phyloP scores from a whole-genome alignment of 2,797 vertebrate species.

The Mus caroli region DNA sequence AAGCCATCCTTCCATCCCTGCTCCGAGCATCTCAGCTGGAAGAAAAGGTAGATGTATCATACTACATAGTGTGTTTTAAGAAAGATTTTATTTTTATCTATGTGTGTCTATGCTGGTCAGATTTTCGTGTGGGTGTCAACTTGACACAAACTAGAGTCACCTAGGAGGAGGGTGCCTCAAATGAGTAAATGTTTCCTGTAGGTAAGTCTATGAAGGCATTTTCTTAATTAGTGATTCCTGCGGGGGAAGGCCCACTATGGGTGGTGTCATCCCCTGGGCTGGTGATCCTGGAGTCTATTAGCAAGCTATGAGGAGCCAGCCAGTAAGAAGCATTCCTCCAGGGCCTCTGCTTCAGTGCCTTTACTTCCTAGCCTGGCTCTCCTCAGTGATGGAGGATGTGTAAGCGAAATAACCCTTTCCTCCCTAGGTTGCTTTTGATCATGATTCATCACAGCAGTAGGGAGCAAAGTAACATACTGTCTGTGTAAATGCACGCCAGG shows the following conservation, averaged over 20 bases:
- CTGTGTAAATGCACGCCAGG: not conserved
- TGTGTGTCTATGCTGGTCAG: not conserved
- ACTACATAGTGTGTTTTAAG: not conserved
- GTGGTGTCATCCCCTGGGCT: not conserved
- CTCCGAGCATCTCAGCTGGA: not conserved
- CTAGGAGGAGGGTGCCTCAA: not conserved
- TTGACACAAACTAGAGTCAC: not conserved
- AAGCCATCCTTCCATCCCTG: not conserved
- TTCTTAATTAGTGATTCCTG: too few relatives aligned
- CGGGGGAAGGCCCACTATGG: not conserved
- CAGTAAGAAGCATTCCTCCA: not conserved
- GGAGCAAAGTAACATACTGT: not conserved
- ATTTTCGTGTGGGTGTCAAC: not conserved
- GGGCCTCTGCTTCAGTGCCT: not conserved
- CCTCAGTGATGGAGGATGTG: not conserved
- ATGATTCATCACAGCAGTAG: too few relatives aligned
- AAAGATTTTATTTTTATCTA: not conserved
- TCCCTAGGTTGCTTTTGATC: too few relatives aligned
- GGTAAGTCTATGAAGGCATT: not conserved
- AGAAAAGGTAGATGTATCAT: not conserved
- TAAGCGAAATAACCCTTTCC: not conserved
- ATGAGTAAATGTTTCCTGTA: not conserved
- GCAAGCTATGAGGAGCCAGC: not conserved
- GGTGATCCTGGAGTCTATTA: not conserved
- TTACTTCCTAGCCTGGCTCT: not conserved